phyloP scores from a whole-genome alignment of 2,888 invertebrate species.

The Tachina lurida region DNA sequence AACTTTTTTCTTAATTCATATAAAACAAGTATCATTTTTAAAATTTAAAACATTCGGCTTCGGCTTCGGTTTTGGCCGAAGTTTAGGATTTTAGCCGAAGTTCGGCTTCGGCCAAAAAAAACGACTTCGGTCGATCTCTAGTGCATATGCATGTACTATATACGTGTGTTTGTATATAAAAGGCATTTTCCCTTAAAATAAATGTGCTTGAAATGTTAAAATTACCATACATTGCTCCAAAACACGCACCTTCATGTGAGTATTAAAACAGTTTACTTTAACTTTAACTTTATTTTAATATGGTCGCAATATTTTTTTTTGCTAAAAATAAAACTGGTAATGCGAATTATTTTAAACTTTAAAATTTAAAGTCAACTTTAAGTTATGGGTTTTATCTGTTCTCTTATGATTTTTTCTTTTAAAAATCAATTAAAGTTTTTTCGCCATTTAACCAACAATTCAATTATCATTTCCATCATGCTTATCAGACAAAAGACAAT shows the following conservation, averaged over 20 bases:
- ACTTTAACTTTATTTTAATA: slow-evolving; percentile 11
- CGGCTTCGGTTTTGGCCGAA: no score
- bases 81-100: no score
- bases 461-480: slow-evolving; percentile 56
- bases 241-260: slow-evolving; percentile 48
- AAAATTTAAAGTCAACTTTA: slow-evolving; percentile 46
- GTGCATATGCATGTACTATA: no score
- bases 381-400: slow-evolving; percentile 30
- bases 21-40: no score
- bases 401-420: background rate
- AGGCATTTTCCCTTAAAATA: background rate
- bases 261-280: background rate
- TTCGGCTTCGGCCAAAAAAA: no score
- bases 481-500: slow-evolving; percentile 34
- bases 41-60: no score
- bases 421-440: slow-evolving; percentile 61
- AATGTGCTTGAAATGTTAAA: slow-evolving; percentile 42
- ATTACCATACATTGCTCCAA: slow-evolving; percentile 47
- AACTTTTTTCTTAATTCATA: no score
- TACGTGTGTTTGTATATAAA: background rate
- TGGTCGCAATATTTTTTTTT: background rate
- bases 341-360: slow-evolving; percentile 9
- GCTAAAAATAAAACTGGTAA: slow-evolving; percentile 16
- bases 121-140: no score
- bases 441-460: slow-evolving; percentile 52